Percentiles rank a stretch among this genome's conserved stretches.
Evolutionary conservation across 2,113 vertebrate genomes (phyloP).

Genomic region (Brachirus orientalis): DNA sequence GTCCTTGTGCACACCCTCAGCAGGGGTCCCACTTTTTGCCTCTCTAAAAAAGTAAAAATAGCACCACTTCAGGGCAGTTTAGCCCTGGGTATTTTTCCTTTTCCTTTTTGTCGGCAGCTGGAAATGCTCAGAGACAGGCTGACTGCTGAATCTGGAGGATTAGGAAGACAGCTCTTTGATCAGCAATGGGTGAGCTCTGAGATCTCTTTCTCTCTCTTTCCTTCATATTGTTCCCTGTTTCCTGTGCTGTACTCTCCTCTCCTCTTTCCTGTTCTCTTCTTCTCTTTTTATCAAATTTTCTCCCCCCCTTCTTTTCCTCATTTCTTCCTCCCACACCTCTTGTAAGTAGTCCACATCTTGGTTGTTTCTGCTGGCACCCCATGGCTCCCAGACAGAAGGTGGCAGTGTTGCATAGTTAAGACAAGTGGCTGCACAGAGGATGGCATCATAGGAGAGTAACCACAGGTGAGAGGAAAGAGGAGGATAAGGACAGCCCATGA

Average conservation of each 20-base stretch:
- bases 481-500: slow-evolving; percentile 61
- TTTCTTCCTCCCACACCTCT: slow-evolving; percentile 24
- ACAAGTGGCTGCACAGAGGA: slow-evolving; percentile 56
- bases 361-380: slow-evolving; percentile 44
- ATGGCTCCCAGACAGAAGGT: slow-evolving; percentile 77
- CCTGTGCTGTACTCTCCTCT: slow-evolving; percentile 13
- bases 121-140: slow-evolving; percentile 77
- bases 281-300: slow-evolving; percentile 27
- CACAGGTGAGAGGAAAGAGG: slow-evolving; percentile 49
- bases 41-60: slow-evolving; percentile 81
- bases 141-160: slow-evolving; percentile 82
- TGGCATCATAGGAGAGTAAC: slow-evolving; percentile 51
- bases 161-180: slow-evolving; percentile 82
- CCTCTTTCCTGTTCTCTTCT: not conserved
- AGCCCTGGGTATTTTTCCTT: slow-evolving; percentile 76
- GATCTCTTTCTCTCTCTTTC: slow-evolving; percentile 58
- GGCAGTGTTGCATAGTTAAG: slow-evolving; percentile 77
- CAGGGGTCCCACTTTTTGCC: slow-evolving; percentile 68
- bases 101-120: slow-evolving; percentile 66
- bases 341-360: slow-evolving; percentile 38
- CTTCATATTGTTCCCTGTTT: slow-evolving; percentile 29
- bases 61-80: slow-evolving; percentile 81
- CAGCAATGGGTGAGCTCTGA: slow-evolving; percentile 71
- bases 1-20: slow-evolving; percentile 58
- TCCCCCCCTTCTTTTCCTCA: slow-evolving; percentile 30